Base-by-base conservation (phyloP, 2,888 invertebrate genomes). In the Poecilobothrus nobilitatus region DNA sequence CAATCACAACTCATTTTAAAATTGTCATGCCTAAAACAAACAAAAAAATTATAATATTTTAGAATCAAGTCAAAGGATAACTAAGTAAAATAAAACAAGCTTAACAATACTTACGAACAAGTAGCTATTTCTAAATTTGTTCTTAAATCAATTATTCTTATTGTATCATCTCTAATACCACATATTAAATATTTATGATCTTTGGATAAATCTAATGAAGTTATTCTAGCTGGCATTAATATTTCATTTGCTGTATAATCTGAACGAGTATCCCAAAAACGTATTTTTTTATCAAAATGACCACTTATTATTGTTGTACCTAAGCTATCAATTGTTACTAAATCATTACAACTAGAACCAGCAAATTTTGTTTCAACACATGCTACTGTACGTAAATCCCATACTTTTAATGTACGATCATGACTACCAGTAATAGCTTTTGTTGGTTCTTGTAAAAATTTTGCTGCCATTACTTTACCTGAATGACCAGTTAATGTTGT, bases 391-490 rank as follows among this genome's bases (percentile, higher is more conserved):
- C 93, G 88, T 66, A 98, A 87, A 84, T 99, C 99, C 98, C 98
- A 99, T 78, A 98, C 90, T 86, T 98, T 99, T 70, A 99, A 84
- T 41, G 98, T 98, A 73, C 98, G 88, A 84, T 99, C 99, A 84
- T 97, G 93, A 83, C 97, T 97, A 72, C 99, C 99, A 53, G 97
- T 95, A 70, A 97, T 96, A 70, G 97, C 95, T 86, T 94, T 95
- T 71, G 90, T 88, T 20, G 91, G 89, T 76, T 95, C 95, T 69
- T 95, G 92, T 74, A 97, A 89, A 83, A 97, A 97, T 83, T 94
- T 94, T 53, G 97, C 98, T 22, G 97, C 94, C 88, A 96, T 89
- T 73, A 99, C 99, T 85, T 98, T 98, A 68, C 92, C 96, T 77
- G 95, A 94, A 84, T 99, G 99, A 61, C 82, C 82, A 70, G 82